phyloP scores from a whole-genome alignment of 2,797 vertebrate species.

The Cephalopachus bancanus region DNA sequence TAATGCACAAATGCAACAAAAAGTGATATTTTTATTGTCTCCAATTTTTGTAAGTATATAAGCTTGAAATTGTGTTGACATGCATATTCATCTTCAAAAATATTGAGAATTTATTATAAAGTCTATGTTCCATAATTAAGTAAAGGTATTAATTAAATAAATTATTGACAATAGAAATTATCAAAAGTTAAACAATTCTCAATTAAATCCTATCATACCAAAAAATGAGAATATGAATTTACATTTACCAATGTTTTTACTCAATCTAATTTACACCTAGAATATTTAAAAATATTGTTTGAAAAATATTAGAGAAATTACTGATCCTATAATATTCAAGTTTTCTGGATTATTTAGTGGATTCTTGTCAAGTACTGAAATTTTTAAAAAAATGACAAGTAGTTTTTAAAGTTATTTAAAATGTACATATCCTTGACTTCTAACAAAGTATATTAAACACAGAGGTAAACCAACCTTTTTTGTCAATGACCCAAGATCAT shows the following conservation, averaged over 20 bases:
- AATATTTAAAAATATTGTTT: background rate
- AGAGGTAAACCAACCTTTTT: background rate
- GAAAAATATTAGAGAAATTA: background rate
- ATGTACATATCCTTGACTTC: background rate
- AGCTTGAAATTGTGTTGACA: conserved; percentile 24
- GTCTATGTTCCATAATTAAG: background rate
- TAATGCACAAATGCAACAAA: background rate
- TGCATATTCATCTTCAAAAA: background rate
- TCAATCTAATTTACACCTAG: background rate
- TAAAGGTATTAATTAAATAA: background rate
- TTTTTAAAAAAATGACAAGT: background rate
- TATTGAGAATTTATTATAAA: background rate
- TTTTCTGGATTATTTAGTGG: background rate
- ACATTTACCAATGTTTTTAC: background rate
- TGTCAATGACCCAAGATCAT: conserved; percentile 70
- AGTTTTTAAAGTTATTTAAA: background rate
- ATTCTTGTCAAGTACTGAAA: background rate
- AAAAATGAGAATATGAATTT: background rate
- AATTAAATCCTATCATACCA: background rate
- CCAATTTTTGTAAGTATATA: background rate
- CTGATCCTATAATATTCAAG: background rate
- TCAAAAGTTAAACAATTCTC: background rate
- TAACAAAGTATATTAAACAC: background rate
- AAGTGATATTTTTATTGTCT: background rate
- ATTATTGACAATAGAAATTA: background rate